phyloP scores from a whole-genome alignment of 2,888 invertebrate species.

The Chrysolina oricalcia region DNA sequence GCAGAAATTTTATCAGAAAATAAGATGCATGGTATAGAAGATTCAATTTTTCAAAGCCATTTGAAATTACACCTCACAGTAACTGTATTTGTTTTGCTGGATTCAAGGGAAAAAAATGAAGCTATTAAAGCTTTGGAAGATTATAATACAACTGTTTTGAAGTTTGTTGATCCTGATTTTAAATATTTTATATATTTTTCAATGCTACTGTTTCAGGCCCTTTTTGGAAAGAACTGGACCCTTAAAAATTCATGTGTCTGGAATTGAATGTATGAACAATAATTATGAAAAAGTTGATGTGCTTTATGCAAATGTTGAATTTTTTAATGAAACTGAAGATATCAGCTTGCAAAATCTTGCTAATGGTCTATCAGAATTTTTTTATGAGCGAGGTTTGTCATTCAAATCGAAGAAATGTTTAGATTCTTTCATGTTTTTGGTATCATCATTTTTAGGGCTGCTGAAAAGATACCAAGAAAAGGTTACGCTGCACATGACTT shows the following conservation, averaged over 20 bases:
- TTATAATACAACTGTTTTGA: constrained; percentile 78
- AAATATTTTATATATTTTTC: constrained; percentile 12
- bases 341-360: constrained; percentile 77
- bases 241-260: constrained; percentile 78
- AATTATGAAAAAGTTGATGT: constrained; percentile 86
- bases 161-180: constrained; percentile 72
- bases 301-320: constrained; percentile 82
- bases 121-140: constrained; percentile 79
- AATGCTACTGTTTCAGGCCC: constrained; percentile 55
- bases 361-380: constrained; percentile 77
- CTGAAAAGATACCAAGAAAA: constrained; percentile 73
- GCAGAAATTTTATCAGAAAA: constrained; percentile 64
- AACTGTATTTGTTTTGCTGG: constrained; percentile 83
- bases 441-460: constrained; percentile 71
- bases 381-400: constrained; percentile 76
- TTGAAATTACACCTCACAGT: constrained; percentile 88
- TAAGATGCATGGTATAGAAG: constrained; percentile 77
- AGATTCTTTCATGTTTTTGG: neutral
- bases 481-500: constrained; percentile 90
- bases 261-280: constrained; percentile 92
- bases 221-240: constrained; percentile 60
- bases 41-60: constrained; percentile 81
- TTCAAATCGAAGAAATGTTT: constrained; percentile 2
- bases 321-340: constrained; percentile 71
- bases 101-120: constrained; percentile 80